Conservation (phyloP, 2,888 invertebrate species). For the Agrotis puta region DNA sequence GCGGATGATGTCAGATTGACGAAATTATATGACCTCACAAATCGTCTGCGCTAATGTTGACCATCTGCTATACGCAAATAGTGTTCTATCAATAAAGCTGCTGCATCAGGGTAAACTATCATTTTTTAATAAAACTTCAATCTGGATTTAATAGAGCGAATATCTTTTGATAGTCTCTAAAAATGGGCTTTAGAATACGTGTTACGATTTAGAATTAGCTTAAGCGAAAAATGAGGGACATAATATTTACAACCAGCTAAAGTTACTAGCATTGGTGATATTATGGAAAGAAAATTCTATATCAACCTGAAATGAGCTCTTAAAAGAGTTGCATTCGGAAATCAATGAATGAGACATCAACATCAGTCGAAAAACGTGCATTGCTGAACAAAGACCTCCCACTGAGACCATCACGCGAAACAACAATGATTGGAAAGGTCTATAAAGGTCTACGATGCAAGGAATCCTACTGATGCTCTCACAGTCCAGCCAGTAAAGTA, state of each 20-base stretch:
- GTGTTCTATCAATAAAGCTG: not conserved
- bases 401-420: too few species aligned
- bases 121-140: not conserved
- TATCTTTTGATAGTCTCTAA: not conserved
- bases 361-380: too few species aligned
- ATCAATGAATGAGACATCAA: not conserved
- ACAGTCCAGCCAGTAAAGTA: not conserved
- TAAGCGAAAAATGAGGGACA: not conserved
- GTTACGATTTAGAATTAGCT: not conserved
- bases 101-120: not conserved
- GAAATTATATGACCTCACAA: slow-evolving; percentile 23
- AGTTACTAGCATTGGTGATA: not conserved
- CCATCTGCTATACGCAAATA: not conserved
- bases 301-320: not conserved
- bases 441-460: not conserved
- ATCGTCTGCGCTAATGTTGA: not conserved
- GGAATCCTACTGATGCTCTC: slow-evolving; percentile 3
- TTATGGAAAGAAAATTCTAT: not conserved
- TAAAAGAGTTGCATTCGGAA: not conserved
- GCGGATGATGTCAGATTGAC: slow-evolving; percentile 15
- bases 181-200: not conserved
- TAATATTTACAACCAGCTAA: not conserved
- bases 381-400: too few species aligned
- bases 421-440: not conserved
- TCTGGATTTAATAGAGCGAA: not conserved